Conservation (phyloP, 2,113 vertebrate species). For the Gymnocephalus cernua region DNA sequence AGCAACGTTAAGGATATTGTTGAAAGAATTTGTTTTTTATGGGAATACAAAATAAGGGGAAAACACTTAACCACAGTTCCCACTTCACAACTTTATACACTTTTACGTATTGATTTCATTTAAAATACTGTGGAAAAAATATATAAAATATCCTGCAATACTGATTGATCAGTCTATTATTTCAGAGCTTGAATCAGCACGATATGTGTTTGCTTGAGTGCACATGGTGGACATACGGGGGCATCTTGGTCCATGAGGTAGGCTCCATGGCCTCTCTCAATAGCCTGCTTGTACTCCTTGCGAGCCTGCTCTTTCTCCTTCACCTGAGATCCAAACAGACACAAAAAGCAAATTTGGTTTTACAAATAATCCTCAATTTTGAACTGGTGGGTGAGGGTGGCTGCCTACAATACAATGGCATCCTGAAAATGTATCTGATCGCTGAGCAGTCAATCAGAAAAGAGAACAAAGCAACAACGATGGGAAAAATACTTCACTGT, state of each 20-base stretch:
- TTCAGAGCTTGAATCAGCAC: background rate
- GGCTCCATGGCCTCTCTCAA: conserved; percentile 88
- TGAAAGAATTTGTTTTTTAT: too few species aligned
- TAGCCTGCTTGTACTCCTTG: conserved; percentile 85
- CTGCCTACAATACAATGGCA: background rate
- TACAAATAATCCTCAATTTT: background rate
- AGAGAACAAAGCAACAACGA: too few species aligned
- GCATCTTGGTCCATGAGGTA: conserved; percentile 92
- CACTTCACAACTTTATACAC: background rate
- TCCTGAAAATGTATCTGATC: too few species aligned
- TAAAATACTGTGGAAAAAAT: background rate
- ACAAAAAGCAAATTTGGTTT: background rate
- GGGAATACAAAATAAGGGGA: too few species aligned
- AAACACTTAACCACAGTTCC: background rate
- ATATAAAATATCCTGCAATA: background rate
- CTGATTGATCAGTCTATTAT: background rate
- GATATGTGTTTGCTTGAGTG: background rate
- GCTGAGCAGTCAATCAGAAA: too few species aligned
- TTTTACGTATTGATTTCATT: background rate
- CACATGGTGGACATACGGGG: conserved; percentile 73
- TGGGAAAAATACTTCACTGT: too few species aligned
- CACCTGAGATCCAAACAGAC: conserved; percentile 80
- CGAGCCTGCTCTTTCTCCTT: conserved; percentile 89
- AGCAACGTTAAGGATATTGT: too few species aligned
- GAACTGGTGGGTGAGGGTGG: background rate